Percentiles rank a stretch among this genome's conserved stretches.
Conservation (phyloP, 2,888 invertebrate genomes). For the Incurvaria masculella region DNA sequence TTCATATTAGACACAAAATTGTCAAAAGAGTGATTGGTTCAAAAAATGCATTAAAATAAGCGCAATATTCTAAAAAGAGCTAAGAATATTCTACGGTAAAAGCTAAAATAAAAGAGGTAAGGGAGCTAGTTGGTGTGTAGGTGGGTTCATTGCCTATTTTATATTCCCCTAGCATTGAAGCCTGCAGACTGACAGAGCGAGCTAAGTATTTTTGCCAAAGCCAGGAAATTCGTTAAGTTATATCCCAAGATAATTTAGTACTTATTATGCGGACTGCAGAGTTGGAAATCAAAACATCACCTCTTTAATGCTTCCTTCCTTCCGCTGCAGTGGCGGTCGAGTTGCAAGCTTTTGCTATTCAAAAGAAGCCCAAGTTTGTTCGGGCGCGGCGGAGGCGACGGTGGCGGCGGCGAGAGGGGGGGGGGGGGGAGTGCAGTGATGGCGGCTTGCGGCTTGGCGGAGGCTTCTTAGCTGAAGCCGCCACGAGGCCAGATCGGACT, state of each 20-base stretch:
- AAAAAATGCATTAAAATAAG: too few relatives aligned
- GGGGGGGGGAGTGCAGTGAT: background rate
- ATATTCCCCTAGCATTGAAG: background rate
- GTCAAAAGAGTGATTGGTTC: too few relatives aligned
- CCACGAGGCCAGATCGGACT: too few relatives aligned
- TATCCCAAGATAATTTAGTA: background rate
- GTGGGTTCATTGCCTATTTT: background rate
- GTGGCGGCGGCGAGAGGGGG: background rate
- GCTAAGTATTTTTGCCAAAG: background rate
- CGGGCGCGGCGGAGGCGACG: background rate
- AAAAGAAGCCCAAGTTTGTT: background rate
- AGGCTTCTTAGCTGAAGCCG: too few relatives aligned
- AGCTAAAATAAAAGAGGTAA: too few relatives aligned
- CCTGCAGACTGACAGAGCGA: background rate
- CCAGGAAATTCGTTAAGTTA: background rate
- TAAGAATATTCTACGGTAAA: too few relatives aligned
- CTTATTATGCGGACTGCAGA: background rate
- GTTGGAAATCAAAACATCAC: background rate
- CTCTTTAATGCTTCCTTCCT: background rate
- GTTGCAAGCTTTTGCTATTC: background rate
- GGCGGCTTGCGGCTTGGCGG: too few relatives aligned
- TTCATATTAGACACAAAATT: too few relatives aligned
- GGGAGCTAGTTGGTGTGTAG: background rate
- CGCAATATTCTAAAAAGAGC: too few relatives aligned
- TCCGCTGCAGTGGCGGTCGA: background rate